phyloP scores from a whole-genome alignment of 2,113 vertebrate genomes.

The Eolophus roseicapilla region DNA sequence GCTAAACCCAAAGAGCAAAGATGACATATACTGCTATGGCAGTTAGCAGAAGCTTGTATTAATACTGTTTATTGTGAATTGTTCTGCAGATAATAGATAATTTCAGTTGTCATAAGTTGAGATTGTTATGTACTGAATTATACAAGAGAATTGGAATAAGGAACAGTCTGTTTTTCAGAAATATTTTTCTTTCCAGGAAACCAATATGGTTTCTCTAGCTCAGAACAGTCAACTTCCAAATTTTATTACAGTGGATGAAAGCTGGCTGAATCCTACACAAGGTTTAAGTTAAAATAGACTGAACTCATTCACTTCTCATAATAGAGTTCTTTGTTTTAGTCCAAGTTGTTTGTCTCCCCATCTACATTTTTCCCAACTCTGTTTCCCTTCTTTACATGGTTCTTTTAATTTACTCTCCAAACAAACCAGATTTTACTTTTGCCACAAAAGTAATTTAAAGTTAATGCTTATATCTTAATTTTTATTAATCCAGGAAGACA shows the following conservation, averaged over 20 bases:
- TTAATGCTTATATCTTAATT: neutral
- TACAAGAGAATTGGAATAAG: neutral
- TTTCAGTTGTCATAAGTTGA: neutral
- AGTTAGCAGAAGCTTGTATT: neutral
- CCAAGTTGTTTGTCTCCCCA: neutral
- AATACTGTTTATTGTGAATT: neutral
- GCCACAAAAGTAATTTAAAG: neutral
- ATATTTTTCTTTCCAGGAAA: neutral
- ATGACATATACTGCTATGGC: neutral
- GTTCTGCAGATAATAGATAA: neutral
- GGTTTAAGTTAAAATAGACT: neutral
- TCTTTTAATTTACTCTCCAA: neutral
- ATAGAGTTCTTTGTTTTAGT: neutral
- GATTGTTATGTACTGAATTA: neutral
- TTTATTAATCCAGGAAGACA: neutral
- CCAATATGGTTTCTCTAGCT: neutral
- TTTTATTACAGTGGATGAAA: neutral
- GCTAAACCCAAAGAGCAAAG: neutral
- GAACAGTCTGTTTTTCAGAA: neutral
- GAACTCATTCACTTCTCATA: neutral
- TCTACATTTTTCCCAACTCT: neutral
- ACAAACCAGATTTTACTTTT: neutral
- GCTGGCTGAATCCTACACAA: neutral
- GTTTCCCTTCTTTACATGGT: neutral
- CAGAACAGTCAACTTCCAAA: neutral